Conservation (phyloP, 2,113 vertebrate genomes). For the Alaudala cheleensis region DNA sequence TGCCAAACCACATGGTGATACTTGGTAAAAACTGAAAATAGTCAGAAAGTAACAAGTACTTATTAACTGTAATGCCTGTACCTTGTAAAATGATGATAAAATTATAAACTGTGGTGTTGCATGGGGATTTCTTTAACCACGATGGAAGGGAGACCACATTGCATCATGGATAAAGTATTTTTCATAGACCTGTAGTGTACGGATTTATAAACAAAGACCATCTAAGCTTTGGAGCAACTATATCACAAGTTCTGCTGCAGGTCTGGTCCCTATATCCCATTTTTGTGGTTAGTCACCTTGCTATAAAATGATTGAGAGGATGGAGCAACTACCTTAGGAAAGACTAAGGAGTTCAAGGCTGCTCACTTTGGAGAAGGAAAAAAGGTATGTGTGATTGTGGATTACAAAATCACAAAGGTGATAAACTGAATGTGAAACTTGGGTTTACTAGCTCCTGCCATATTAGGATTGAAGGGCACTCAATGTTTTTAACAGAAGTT, state of each 20-base stretch:
- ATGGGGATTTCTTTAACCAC: neutral
- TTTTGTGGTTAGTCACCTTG: neutral
- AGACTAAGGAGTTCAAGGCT: neutral
- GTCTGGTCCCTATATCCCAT: neutral
- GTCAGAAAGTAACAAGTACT: neutral
- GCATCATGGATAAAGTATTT: neutral
- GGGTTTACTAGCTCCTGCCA: neutral
- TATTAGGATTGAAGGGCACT: neutral
- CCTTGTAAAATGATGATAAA: neutral
- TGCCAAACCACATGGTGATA: neutral
- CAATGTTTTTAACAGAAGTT: neutral
- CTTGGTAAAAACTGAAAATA: neutral
- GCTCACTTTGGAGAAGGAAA: neutral
- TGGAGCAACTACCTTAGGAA: neutral
- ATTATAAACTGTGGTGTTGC: neutral
- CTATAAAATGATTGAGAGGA: neutral
- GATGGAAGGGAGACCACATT: neutral
- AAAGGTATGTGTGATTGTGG: neutral
- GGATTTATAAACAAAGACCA: neutral
- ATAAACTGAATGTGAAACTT: neutral
- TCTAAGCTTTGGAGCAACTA: neutral
- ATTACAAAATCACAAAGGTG: neutral
- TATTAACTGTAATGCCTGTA: neutral
- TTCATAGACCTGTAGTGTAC: neutral
- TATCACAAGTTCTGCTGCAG: neutral